These are phyloP conservation scores for Dinomys branickii DNA, from an alignment of 2,113 vertebrate species.

Conservation along the genomic window DNA sequence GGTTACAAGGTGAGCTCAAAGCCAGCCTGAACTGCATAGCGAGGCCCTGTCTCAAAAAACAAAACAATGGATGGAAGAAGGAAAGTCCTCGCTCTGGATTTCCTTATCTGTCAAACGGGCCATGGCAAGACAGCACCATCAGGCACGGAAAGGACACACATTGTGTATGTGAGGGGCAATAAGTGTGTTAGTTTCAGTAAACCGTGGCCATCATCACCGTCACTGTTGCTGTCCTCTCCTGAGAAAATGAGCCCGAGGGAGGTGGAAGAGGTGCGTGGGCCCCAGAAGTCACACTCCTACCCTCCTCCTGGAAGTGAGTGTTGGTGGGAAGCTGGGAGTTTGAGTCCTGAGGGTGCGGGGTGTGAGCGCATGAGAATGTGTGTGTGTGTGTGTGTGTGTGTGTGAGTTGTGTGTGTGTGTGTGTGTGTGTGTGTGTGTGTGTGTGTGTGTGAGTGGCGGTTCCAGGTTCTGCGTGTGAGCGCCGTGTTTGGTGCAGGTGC, in stretches of 20 bases:
- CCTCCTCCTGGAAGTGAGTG: background rate
- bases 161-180: background rate
- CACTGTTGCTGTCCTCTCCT: background rate
- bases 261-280: rapidly evolving
- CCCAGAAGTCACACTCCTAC: background rate
- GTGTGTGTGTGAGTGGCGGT: background rate
- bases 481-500: no score
- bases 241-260: background rate
- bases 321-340: background rate
- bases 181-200: background rate
- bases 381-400: no score
- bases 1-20: background rate
- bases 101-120: constrained; percentile 15
- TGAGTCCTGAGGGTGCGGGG: background rate
- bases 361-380: background rate
- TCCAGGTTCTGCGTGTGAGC: background rate
- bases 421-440: background rate
- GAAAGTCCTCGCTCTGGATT: background rate
- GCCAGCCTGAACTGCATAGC: background rate
- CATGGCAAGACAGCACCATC: no score
- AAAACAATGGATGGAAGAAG: background rate
- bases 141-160: no score
- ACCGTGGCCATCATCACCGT: background rate
- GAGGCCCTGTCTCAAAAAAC: background rate
- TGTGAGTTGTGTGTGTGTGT: no score